These are phyloP conservation scores for Anticlea derivata DNA, from an alignment of 2,888 invertebrate species.

Conservation along the genomic window DNA sequence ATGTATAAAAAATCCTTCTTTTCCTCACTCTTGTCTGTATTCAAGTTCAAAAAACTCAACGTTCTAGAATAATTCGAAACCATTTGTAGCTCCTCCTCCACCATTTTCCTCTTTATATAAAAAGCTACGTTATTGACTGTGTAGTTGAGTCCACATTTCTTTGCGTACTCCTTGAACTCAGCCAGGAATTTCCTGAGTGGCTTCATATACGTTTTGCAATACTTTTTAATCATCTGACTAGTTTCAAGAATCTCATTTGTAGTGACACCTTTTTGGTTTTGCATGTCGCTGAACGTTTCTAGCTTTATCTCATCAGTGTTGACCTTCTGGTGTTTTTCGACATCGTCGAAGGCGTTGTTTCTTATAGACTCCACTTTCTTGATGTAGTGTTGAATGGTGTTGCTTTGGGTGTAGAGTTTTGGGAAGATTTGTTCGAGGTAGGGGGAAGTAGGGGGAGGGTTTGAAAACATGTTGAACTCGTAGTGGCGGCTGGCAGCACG, in stretches of 20 bases:
- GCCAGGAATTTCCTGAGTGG: slow-evolving; percentile 45
- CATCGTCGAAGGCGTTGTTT: slow-evolving; percentile 24
- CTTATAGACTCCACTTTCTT: slow-evolving; percentile 36
- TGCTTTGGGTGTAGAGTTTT: slow-evolving; percentile 46
- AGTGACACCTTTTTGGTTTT: slow-evolving; percentile 42
- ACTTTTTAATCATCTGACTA: slow-evolving; percentile 54
- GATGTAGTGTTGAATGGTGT: slow-evolving; percentile 37
- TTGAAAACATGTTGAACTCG: slow-evolving; percentile 54
- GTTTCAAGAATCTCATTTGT: slow-evolving; percentile 50
- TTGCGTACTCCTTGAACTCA: slow-evolving; percentile 51
- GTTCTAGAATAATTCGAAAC: slow-evolving; percentile 44
- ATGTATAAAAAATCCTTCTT: slow-evolving; percentile 37
- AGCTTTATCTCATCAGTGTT: slow-evolving; percentile 40
- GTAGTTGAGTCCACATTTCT: slow-evolving; percentile 42
- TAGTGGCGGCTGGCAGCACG: slow-evolving; percentile 54
- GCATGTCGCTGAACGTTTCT: slow-evolving; percentile 46
- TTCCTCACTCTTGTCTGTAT: slow-evolving; percentile 13
- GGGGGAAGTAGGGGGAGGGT: slow-evolving; percentile 51
- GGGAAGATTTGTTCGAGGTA: slow-evolving; percentile 49
- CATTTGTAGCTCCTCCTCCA: slow-evolving; percentile 52
- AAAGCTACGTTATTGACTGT: slow-evolving; percentile 50
- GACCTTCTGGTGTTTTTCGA: slow-evolving; percentile 20
- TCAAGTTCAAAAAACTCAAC: slow-evolving; percentile 43
- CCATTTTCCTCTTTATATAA: slow-evolving; percentile 52
- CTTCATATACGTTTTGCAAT: slow-evolving; percentile 49